Evolutionary conservation across 2,888 invertebrate species (phyloP).

Genomic region (Idaea dimidiata): DNA sequence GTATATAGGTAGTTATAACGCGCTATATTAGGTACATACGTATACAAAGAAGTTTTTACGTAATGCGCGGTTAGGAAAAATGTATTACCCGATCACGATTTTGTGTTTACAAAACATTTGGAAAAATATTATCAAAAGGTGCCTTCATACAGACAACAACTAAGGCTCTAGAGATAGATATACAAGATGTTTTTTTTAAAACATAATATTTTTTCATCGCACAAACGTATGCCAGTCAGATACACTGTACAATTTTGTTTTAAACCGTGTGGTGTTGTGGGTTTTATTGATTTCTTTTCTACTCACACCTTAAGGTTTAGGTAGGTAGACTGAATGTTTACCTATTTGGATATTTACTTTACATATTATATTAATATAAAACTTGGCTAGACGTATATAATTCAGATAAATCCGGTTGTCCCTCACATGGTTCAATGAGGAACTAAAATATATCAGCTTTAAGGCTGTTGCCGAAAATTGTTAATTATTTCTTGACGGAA

Average conservation of each 20-base stretch:
- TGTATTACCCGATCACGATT: constrained; percentile 20
- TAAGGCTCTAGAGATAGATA: background rate
- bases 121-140: background rate
- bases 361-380: background rate
- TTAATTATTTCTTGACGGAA: no score
- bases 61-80: constrained; percentile 16
- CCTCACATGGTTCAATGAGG: background rate
- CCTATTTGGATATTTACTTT: background rate
- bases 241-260: no score
- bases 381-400: background rate
- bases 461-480: background rate
- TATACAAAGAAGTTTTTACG: constrained; percentile 11
- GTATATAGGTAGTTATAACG: background rate
- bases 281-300: background rate
- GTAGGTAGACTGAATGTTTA: background rate
- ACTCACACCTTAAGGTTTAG: background rate
- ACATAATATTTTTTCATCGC: no score
- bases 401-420: background rate
- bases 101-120: constrained; percentile 8
- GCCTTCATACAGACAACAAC: background rate
- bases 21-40: background rate
- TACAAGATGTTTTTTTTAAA: background rate
- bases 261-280: no score
- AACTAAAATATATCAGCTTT: background rate
- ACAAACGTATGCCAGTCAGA: no score